Conservation (phyloP, 1,140 invertebrate genomes). For the Zaprionus kolodkinae region DNA sequence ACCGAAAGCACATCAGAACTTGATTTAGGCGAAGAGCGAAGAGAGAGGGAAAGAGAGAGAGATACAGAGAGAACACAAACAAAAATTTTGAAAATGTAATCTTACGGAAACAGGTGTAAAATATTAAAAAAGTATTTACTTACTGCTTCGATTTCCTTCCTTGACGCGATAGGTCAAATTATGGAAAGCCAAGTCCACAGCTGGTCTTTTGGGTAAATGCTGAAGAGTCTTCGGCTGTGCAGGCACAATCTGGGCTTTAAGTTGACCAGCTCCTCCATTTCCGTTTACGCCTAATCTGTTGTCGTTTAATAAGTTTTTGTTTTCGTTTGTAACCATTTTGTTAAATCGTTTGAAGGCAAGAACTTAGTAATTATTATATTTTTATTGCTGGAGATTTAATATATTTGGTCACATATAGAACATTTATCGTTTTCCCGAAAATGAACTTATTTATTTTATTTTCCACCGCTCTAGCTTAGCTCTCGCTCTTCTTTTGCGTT, state of each 20-base stretch:
- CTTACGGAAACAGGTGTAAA: slow-evolving; percentile 7
- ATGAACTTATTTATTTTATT: slow-evolving; percentile 21
- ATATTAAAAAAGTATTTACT: slow-evolving; percentile 87
- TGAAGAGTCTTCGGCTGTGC: slow-evolving; percentile 91
- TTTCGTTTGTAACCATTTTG: slow-evolving; percentile 83
- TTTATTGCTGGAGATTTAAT: not conserved
- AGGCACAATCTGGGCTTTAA: slow-evolving; percentile 84
- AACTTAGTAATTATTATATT: slow-evolving; percentile 2
- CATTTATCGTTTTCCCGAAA: slow-evolving; percentile 7
- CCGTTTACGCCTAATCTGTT: slow-evolving; percentile 75
- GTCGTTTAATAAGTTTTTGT: slow-evolving; percentile 85
- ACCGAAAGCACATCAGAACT: slow-evolving; percentile 58
- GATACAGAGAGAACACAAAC: not conserved
- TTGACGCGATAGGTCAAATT: slow-evolving; percentile 94
- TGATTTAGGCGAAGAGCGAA: slow-evolving; percentile 30
- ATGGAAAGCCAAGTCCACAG: slow-evolving; percentile 94
- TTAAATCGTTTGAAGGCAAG: slow-evolving; percentile 7
- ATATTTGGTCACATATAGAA: not conserved
- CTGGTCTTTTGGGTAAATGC: slow-evolving; percentile 92
- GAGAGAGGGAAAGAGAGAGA: slow-evolving; percentile 36
- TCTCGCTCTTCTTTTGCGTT: slow-evolving; percentile 44
- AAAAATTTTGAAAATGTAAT: slow-evolving; percentile 18
- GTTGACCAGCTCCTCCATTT: slow-evolving; percentile 49
- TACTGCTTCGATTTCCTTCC: slow-evolving; percentile 91
- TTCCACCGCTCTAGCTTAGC: slow-evolving; percentile 34